phyloP scores from a whole-genome alignment of 2,113 vertebrate species.

The Eleginops maclovinus region DNA sequence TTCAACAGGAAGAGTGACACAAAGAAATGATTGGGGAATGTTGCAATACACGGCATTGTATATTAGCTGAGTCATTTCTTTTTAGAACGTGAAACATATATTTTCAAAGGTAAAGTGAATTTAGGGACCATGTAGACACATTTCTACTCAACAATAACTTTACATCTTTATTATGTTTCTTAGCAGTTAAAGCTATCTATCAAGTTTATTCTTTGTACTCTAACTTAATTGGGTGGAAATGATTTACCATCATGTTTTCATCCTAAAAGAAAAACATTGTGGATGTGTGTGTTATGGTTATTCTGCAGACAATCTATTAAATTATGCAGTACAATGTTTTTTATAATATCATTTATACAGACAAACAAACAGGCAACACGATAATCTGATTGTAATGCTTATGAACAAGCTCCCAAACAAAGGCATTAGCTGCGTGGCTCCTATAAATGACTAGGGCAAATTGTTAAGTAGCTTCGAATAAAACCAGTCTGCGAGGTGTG shows the following conservation, averaged over 20 bases:
- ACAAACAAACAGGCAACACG: constrained; percentile 7
- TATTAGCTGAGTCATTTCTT: too few relatives aligned
- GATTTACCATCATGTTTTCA: not conserved
- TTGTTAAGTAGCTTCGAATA: constrained; percentile 43
- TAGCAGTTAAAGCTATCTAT: not conserved
- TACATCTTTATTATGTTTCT: not conserved
- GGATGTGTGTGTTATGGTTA: not conserved
- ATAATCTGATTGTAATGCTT: constrained; percentile 9
- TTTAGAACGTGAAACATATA: not conserved
- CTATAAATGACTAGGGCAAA: not conserved
- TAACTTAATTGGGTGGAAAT: not conserved
- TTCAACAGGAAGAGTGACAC: not conserved
- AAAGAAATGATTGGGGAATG: not conserved
- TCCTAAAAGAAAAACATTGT: not conserved
- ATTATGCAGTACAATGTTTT: not conserved
- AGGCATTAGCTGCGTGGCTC: not conserved
- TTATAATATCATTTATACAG: constrained; percentile 4
- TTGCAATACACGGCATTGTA: too few relatives aligned
- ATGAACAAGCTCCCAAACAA: not conserved
- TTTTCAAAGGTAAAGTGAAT: not conserved
- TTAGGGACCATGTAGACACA: not conserved
- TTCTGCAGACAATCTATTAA: not conserved
- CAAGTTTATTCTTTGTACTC: not conserved
- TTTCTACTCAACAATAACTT: not conserved
- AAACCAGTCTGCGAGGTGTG: constrained; percentile 46